phyloP scores from a whole-genome alignment of 2,888 invertebrate species.

The Drosophila demipolita region DNA sequence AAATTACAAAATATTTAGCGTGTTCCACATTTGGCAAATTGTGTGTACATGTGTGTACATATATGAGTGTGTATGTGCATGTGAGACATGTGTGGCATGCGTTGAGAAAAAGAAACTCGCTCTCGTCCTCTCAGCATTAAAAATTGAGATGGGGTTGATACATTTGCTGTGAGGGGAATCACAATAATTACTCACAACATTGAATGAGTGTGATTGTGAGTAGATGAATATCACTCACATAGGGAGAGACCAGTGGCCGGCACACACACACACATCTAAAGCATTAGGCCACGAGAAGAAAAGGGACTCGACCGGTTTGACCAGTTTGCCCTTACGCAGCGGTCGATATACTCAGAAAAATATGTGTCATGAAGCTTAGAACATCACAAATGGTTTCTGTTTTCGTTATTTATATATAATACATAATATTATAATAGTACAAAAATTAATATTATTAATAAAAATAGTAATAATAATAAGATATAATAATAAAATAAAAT shows the following conservation, averaged over 20 bases:
- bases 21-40: background rate
- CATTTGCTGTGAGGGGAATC: constrained; percentile 2
- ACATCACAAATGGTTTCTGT: background rate
- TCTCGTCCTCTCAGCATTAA: background rate
- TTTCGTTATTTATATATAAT: background rate
- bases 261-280: constrained; percentile 2
- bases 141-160: background rate
- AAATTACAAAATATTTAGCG: background rate
- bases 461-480: background rate
- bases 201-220: background rate
- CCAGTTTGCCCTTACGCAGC: constrained; percentile 50
- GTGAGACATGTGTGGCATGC: constrained; percentile 2
- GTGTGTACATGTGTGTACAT: background rate
- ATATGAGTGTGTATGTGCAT: background rate
- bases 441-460: background rate
- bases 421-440: background rate
- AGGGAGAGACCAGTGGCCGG: constrained; percentile 16
- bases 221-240: background rate
- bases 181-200: constrained; percentile 2
- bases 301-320: constrained; percentile 69
- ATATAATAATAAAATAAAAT: too few relatives aligned
- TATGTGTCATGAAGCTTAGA: background rate
- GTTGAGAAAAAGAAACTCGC: constrained; percentile 4
- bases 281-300: constrained; percentile 1
- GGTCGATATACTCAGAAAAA: background rate